A percentile compares a stretch with the other conserved stretches of the same genome.
These are phyloP conservation scores for Dryomyza anilis DNA, from an alignment of 2,888 invertebrate genomes.

Conservation along the genomic window DNA sequence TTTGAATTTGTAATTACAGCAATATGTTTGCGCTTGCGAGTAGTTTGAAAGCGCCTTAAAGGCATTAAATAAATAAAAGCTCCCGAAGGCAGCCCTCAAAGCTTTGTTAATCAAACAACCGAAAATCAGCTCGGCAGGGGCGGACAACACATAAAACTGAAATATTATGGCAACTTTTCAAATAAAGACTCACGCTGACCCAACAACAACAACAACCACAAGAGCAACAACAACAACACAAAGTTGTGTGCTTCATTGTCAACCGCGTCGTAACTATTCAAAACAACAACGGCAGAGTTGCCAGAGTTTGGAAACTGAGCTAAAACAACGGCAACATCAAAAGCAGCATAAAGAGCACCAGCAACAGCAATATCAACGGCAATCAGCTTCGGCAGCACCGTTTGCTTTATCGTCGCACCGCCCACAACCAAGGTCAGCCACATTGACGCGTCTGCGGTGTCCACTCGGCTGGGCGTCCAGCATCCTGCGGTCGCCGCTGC, in stretches of 20 bases:
- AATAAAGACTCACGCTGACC: slow-evolving; percentile 43
- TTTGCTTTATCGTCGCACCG: neutral
- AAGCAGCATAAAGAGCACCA: slow-evolving; percentile 16
- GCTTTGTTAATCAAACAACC: neutral
- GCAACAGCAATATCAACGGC: neutral
- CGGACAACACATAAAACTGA: slow-evolving; percentile 34
- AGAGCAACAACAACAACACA: slow-evolving; percentile 5
- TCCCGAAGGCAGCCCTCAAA: neutral
- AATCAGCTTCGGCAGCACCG: neutral
- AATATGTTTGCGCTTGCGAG: no score
- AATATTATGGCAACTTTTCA: slow-evolving; percentile 57
- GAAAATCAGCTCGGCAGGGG: neutral
- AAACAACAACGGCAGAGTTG: neutral
- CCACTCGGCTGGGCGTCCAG: slow-evolving; percentile 19
- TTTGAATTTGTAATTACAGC: no score
- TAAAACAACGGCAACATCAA: neutral
- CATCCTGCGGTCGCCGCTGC: slow-evolving; percentile 6
- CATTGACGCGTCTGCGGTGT: slow-evolving; percentile 23
- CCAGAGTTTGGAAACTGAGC: neutral
- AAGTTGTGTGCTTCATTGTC: neutral
- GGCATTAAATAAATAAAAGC: no score
- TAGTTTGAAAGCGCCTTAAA: no score
- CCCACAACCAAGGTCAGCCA: neutral
- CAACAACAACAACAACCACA: slow-evolving; percentile 35
- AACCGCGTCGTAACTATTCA: neutral